These are phyloP conservation scores for Cichladusa arquata DNA, from an alignment of 2,113 vertebrate species.

Conservation along the genomic window DNA sequence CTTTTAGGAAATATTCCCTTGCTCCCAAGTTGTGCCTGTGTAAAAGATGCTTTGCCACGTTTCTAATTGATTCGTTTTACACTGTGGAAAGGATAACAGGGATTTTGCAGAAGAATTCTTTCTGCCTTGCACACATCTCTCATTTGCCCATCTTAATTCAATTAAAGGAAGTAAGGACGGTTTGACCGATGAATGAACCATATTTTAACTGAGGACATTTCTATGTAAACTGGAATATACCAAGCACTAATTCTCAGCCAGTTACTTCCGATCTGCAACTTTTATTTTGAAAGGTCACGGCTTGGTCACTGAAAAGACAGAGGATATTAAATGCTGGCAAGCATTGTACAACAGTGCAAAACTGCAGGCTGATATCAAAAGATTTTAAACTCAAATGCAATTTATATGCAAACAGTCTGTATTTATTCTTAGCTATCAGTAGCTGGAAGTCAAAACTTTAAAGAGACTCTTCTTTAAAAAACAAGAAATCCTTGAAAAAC, in stretches of 20 bases:
- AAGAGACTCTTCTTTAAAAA: neutral
- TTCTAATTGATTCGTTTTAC: constrained; percentile 83
- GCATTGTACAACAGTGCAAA: neutral
- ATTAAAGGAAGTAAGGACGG: constrained; percentile 95
- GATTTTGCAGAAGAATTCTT: constrained; percentile 74
- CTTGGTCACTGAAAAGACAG: constrained; percentile 72
- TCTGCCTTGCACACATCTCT: constrained; percentile 84
- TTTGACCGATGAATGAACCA: constrained; percentile 95
- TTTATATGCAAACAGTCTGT: neutral
- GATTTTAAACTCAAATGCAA: constrained; percentile 9
- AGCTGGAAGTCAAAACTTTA: neutral
- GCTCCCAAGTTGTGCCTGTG: constrained; percentile 50
- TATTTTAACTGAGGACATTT: constrained; percentile 88
- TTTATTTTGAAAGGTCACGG: constrained; percentile 77
- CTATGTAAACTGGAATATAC: constrained; percentile 81
- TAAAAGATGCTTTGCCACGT: constrained; percentile 69
- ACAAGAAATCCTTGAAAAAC: neutral
- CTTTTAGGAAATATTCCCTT: constrained; percentile 60
- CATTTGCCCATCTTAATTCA: constrained; percentile 98
- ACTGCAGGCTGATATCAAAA: constrained; percentile 24
- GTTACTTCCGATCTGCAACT: constrained; percentile 80
- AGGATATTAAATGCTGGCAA: constrained; percentile 60
- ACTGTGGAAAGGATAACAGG: constrained; percentile 66
- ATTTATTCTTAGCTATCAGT: neutral
- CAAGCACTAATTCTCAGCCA: constrained; percentile 83